These are phyloP conservation scores for Ceratoteleas bidentatus DNA, from an alignment of 1,140 invertebrate genomes.

Conservation along the genomic window DNA sequence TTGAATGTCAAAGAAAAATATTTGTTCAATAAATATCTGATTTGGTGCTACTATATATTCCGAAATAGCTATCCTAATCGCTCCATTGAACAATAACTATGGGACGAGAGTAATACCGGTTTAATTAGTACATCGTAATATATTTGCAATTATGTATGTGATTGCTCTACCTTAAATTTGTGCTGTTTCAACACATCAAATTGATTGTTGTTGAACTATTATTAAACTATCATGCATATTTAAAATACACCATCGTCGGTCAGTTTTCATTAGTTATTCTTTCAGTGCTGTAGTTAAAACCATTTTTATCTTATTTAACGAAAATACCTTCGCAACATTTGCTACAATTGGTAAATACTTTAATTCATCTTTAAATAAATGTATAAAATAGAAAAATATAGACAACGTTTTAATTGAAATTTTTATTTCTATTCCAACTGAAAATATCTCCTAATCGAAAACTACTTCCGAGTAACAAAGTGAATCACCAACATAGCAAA, in stretches of 20 bases:
- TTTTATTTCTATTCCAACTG: too few species aligned
- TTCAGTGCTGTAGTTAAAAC: too few species aligned
- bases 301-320: too few species aligned
- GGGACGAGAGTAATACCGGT: constrained; percentile 38
- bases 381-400: too few species aligned
- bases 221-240: not conserved
- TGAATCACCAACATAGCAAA: too few species aligned
- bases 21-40: constrained; percentile 23
- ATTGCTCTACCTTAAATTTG: constrained; percentile 43
- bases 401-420: too few species aligned
- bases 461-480: too few species aligned
- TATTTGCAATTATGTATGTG: constrained; percentile 51
- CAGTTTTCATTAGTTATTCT: too few species aligned
- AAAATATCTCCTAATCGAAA: too few species aligned
- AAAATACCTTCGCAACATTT: not conserved
- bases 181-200: constrained; percentile 31
- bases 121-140: constrained; percentile 51
- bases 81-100: constrained; percentile 56
- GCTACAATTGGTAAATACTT: too few species aligned
- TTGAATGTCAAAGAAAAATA: constrained; percentile 17
- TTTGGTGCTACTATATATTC: constrained; percentile 32
- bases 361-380: too few species aligned
- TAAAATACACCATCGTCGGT: too few species aligned
- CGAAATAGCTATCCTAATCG: constrained; percentile 39
- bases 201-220: constrained; percentile 10